Base-by-base conservation (phyloP, 2,888 invertebrate species). In the Endomychus coccineus region DNA sequence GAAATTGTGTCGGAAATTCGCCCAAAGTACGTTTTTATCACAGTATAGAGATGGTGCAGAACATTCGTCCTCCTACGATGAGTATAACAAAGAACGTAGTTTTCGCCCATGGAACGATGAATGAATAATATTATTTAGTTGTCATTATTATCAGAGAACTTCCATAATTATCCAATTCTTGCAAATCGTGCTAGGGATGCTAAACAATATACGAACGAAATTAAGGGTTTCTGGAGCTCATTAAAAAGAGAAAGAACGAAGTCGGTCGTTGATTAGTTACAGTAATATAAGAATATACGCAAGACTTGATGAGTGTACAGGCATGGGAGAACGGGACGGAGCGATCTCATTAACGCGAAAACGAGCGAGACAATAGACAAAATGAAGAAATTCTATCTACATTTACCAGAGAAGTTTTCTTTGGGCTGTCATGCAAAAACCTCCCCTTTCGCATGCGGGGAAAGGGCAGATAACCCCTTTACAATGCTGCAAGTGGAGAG, bases 371-470 rank as follows among this genome's bases (percentile, higher is more conserved):
- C 58, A 61, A 62, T 63, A 60, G 67, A 59, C 67, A 68, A 71
- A 72, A 73, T 73, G 71, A 72, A 71, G 72, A 73, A 71, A 73
- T 72, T 72, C 71, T 71, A 72, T 71, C 71, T 71, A 71, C 70
- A 70, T 71, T 70, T 71, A 69, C 71, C 67, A 67, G 58, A 53
- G 58, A 57, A 59, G 58, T 61, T 61, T 61, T 61, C 59, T 61
- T 59, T 58, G 57, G 58, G 57, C 58, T 58, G 62, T 61, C 61
- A 61, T 61, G 60, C 61, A 61, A 60, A 61, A 60, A 59, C 58
- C 57, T 56, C 59, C 60, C 55, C 42, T 50, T 50, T 46, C 44
- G 37, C 42, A 45, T 31, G 45, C 24, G 46, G 37, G 34, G 38
- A 40, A 40, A 45, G 40, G 44, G 31, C 34, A 42, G 37, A 39